Conservation (phyloP, 2,888 invertebrate genomes). For the Ophonus ardosiacus region DNA sequence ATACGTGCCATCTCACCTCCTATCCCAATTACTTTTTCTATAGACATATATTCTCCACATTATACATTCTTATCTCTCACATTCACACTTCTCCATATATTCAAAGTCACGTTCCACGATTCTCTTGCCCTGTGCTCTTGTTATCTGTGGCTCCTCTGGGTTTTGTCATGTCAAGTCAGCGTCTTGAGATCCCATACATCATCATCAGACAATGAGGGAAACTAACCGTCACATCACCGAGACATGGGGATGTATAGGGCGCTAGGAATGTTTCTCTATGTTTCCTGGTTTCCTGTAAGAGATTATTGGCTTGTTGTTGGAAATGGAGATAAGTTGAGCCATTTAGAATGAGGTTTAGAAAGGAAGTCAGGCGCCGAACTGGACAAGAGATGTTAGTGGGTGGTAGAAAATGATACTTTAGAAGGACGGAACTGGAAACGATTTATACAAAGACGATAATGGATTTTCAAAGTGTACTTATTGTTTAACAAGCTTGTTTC, state of each 20-base stretch:
- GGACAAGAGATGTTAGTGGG: too few relatives aligned
- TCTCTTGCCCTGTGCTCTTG: background rate
- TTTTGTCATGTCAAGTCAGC: background rate
- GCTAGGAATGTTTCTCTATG: background rate
- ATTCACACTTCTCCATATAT: background rate
- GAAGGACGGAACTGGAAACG: too few relatives aligned
- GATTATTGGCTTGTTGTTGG: too few relatives aligned
- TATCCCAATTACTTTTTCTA: background rate
- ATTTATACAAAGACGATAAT: too few relatives aligned
- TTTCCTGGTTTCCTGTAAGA: background rate
- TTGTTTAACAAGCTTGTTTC: too few relatives aligned
- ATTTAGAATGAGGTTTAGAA: background rate
- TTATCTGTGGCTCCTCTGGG: constrained; percentile 1
- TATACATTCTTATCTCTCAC: background rate
- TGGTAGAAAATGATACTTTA: too few relatives aligned
- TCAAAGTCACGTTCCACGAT: constrained; percentile 2
- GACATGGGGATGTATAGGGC: background rate
- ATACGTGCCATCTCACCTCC: background rate
- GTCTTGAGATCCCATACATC: constrained; percentile 35
- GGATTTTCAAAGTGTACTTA: too few relatives aligned
- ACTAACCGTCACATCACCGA: constrained; percentile 21
- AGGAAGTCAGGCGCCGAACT: too few relatives aligned
- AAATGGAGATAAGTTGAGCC: background rate
- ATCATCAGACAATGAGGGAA: constrained; percentile 40
- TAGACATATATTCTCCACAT: too few relatives aligned